phyloP scores from a whole-genome alignment of 92 coral and sea anemone species.

The Palythoa caribaeorum region DNA sequence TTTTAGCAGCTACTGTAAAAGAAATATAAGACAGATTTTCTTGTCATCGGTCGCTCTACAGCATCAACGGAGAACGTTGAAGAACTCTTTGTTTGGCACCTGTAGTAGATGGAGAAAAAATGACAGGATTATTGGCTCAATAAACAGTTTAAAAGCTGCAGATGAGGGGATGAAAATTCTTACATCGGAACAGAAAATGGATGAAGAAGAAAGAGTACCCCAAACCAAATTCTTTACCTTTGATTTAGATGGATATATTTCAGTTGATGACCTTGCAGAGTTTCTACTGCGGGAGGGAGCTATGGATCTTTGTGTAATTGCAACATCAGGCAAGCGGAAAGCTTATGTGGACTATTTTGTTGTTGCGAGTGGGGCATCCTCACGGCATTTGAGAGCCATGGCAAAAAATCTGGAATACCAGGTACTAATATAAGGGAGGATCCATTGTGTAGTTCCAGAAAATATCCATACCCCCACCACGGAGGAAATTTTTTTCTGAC shows the following conservation, averaged over 20 bases:
- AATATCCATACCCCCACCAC: too few species aligned
- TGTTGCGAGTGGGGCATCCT: conserved; percentile 91
- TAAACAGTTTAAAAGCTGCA: background rate
- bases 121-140: background rate
- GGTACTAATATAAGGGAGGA: conserved; percentile 45
- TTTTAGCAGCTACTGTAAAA: background rate
- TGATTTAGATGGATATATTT: conserved; percentile 71
- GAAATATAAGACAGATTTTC: background rate
- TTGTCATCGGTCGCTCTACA: background rate
- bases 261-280: conserved; percentile 71
- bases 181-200: background rate
- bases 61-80: background rate
- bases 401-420: conserved; percentile 88
- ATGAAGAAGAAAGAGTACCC: background rate
- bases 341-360: conserved; percentile 95
- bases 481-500: too few species aligned
- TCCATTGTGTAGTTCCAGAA: too few species aligned
- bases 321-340: conserved; percentile 80
- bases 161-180: background rate
- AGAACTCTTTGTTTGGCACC: background rate
- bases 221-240: conserved; percentile 22
- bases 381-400: conserved; percentile 94
- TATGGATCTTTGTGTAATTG: conserved; percentile 84
- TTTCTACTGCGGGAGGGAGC: conserved; percentile 85
- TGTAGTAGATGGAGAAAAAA: background rate